Conservation (phyloP, 2,888 invertebrate genomes). For the Phymatocera aterrima region DNA sequence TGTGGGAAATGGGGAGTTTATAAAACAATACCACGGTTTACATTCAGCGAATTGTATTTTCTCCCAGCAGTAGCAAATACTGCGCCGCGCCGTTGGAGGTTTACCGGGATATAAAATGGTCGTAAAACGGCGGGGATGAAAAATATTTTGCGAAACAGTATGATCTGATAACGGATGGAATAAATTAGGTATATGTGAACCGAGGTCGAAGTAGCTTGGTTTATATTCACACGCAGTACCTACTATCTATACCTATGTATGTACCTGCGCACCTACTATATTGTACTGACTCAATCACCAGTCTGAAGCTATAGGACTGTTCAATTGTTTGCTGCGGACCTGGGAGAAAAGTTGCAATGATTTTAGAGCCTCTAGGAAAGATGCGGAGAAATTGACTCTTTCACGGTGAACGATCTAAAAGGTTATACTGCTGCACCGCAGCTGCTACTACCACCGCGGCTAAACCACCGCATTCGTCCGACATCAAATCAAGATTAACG, state of each 20-base stretch:
- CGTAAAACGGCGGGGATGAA: slow-evolving; percentile 13
- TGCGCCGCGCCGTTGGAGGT: neutral
- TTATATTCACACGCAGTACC: neutral
- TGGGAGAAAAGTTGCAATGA: neutral
- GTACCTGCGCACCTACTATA: neutral
- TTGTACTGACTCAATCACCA: neutral
- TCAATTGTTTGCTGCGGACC: neutral
- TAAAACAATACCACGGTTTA: no score
- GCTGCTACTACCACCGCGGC: slow-evolving; percentile 1
- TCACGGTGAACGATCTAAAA: slow-evolving; percentile 9
- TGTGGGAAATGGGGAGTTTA: no score
- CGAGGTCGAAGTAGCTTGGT: neutral
- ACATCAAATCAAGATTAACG: slow-evolving; percentile 44
- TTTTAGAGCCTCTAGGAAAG: neutral
- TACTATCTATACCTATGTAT: neutral
- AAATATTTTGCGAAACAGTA: slow-evolving; percentile 26
- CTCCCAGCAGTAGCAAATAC: neutral
- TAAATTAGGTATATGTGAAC: slow-evolving; percentile 32
- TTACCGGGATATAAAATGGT: slow-evolving; percentile 24
- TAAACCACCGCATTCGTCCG: slow-evolving; percentile 13
- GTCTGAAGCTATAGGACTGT: neutral
- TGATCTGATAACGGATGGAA: slow-evolving; percentile 5
- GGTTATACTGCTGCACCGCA: neutral
- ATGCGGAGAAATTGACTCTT: slow-evolving; percentile 31
- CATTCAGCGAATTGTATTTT: neutral